Conservation (phyloP, 2,797 vertebrate species). For the Lutjanus campechanus region DNA sequence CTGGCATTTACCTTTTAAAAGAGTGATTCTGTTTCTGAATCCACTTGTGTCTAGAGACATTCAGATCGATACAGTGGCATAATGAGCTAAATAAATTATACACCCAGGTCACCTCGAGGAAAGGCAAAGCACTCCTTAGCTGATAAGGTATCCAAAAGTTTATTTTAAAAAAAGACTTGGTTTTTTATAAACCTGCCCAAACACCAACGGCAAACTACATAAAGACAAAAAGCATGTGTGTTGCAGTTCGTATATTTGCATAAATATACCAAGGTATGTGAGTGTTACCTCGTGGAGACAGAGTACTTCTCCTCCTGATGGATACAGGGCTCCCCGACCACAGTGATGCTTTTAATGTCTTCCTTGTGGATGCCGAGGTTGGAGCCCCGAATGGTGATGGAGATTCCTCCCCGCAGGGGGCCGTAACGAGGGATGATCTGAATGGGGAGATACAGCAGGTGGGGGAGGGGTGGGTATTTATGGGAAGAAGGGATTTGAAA, state of each 20-base stretch:
- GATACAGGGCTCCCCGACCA: conserved; percentile 87
- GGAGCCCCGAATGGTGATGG: conserved; percentile 94
- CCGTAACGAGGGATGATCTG: conserved; percentile 93
- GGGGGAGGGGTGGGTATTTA: conserved; percentile 32
- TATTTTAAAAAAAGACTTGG: not conserved
- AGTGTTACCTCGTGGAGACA: conserved; percentile 92
- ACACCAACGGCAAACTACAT: not conserved
- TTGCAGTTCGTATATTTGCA: conserved; percentile 3
- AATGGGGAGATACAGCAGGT: conserved; percentile 22
- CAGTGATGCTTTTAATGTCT: conserved; percentile 90
- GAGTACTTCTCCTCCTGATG: conserved; percentile 91
- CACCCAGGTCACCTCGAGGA: conserved; percentile 35
- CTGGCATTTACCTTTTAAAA: conserved; percentile 21
- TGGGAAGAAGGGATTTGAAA: conserved; percentile 51
- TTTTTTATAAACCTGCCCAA: not conserved
- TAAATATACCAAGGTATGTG: conserved; percentile 10
- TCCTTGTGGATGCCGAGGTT: conserved; percentile 92
- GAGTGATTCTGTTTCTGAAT: conserved; percentile 34
- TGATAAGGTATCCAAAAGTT: conserved; percentile 25
- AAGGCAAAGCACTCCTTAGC: conserved; percentile 23
- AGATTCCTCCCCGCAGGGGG: conserved; percentile 91
- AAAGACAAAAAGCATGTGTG: not conserved
- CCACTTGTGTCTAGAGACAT: conserved; percentile 34
- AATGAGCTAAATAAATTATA: conserved; percentile 63
- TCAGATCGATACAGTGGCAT: conserved; percentile 59